Base-by-base conservation (phyloP, 1,140 invertebrate genomes). In the Drosophila bipectinata region DNA sequence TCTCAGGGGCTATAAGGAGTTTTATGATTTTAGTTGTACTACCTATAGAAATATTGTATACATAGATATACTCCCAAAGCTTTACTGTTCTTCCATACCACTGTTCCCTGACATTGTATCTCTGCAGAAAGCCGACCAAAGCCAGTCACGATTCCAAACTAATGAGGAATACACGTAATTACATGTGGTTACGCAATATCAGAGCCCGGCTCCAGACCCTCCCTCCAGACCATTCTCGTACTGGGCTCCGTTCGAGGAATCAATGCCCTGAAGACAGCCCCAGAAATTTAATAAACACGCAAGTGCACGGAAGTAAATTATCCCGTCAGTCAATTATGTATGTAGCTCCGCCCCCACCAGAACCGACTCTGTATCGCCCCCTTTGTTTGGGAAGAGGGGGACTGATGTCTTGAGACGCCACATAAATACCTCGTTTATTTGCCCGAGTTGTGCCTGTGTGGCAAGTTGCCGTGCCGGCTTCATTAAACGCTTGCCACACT, bases 201-300 rank as follows among this genome's bases (percentile, higher is more conserved):
- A 34, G 56, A 45, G 44, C 53, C 47, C 26, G 10, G 30, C 37
- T 73, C 30, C 28, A 53, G 47, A 34, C 60, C 24, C 39, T 45
- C 21, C 18, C 15, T 18, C 18, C 18, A 18, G 18, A 18, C 18
- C 18, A 47, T 18, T 14, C n/a, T 57, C 57, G 45, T 34, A 44
- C 28, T 21, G 32, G 14, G 26, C 12, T 47, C 14, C 58, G 26
- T 39, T 61, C 47, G 15, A 52, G 41, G 83, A 87, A 87, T 88
- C 83, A 88, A 87, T 88, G 82, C 72, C 54, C 66, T 51, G 47
- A 79, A 79, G 79, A 89, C 83, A 88, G 68, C 64, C 84, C 79
- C 63, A 77, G 76, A 79, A 88, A 88, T 88, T 88, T 88, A 88
- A 88, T 88, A 88, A 88, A 88, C 83, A 88, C 83, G 83, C 83